Evolutionary conservation across 2,797 vertebrate species (phyloP).

Genomic region (Tympanoctomys barrerae): DNA sequence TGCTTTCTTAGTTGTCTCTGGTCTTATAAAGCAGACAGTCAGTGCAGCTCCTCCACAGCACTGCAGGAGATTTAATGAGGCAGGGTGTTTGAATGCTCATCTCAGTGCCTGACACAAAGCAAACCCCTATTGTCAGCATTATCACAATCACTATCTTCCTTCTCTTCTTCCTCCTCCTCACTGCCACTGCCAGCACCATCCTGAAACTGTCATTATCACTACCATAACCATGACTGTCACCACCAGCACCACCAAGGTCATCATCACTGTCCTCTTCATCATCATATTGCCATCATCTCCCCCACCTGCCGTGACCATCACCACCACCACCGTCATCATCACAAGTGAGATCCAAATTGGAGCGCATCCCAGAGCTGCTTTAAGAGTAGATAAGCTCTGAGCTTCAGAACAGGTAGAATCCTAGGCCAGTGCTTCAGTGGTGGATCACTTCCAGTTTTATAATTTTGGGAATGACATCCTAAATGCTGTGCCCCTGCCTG

Average conservation of each 20-base stretch:
- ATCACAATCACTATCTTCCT: too few relatives aligned
- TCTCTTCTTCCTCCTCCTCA: too few relatives aligned
- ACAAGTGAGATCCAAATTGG: background rate
- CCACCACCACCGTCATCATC: background rate
- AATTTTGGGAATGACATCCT: background rate
- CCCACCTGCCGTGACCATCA: fast-evolving
- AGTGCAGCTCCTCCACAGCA: too few relatives aligned
- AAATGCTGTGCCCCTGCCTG: fast-evolving
- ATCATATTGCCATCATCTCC: background rate
- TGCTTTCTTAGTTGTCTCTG: background rate
- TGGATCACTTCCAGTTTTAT: background rate
- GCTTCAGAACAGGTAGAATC: background rate
- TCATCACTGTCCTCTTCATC: background rate
- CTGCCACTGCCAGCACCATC: fast-evolving
- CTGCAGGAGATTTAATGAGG: background rate
- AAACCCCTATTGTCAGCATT: background rate
- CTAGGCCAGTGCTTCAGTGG: background rate
- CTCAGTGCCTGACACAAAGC: background rate
- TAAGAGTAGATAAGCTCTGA: background rate
- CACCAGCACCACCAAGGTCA: fast-evolving
- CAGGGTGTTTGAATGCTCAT: background rate
- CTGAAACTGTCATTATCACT: background rate
- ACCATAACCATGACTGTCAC: background rate
- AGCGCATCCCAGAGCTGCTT: background rate
- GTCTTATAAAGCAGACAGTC: background rate